Conservation (phyloP, 1,140 invertebrate genomes). For the Apocrypta bakeri region DNA sequence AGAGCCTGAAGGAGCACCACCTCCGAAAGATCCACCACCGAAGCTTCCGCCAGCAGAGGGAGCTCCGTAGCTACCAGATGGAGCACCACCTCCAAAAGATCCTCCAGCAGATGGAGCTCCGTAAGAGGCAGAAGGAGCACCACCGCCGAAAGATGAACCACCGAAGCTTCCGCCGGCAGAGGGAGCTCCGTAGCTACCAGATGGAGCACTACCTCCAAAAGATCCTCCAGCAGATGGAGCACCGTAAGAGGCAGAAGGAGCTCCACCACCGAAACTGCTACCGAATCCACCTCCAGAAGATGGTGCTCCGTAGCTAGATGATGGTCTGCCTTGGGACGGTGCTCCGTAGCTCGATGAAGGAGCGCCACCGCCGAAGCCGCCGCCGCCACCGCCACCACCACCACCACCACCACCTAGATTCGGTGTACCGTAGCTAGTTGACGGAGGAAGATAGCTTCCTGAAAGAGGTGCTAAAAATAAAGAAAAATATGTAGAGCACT, state of each 20-base stretch:
- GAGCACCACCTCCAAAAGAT: slow-evolving; percentile 65
- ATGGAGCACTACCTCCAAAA: slow-evolving; percentile 66
- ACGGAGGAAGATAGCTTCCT: slow-evolving; percentile 71
- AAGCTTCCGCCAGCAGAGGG: slow-evolving; percentile 63
- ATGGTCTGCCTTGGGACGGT: slow-evolving; percentile 64
- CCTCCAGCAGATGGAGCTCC: slow-evolving; percentile 65
- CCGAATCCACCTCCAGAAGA: slow-evolving; percentile 61
- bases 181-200: slow-evolving; percentile 52
- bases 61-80: slow-evolving; percentile 51
- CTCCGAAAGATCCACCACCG: slow-evolving; percentile 59
- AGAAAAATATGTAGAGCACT: background rate
- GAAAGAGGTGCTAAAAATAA: slow-evolving; percentile 59
- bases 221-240: slow-evolving; percentile 64
- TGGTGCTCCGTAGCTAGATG: slow-evolving; percentile 64
- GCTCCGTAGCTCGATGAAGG: slow-evolving; percentile 69
- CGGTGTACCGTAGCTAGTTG: slow-evolving; percentile 74
- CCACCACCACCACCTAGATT: slow-evolving; percentile 68
- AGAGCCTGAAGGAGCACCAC: slow-evolving; percentile 56
- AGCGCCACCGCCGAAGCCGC: slow-evolving; percentile 53
- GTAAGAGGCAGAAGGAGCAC: slow-evolving; percentile 55
- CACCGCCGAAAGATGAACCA: slow-evolving; percentile 56
- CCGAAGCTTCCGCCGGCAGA: slow-evolving; percentile 62
- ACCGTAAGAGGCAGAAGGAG: slow-evolving; percentile 53
- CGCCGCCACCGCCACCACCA: slow-evolving; percentile 56
- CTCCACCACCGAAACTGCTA: slow-evolving; percentile 59